A percentile compares a stretch with the other conserved stretches of the same genome.
Evolutionary conservation across 2,888 invertebrate genomes (phyloP).

Genomic region (Subacronicta megacephala): DNA sequence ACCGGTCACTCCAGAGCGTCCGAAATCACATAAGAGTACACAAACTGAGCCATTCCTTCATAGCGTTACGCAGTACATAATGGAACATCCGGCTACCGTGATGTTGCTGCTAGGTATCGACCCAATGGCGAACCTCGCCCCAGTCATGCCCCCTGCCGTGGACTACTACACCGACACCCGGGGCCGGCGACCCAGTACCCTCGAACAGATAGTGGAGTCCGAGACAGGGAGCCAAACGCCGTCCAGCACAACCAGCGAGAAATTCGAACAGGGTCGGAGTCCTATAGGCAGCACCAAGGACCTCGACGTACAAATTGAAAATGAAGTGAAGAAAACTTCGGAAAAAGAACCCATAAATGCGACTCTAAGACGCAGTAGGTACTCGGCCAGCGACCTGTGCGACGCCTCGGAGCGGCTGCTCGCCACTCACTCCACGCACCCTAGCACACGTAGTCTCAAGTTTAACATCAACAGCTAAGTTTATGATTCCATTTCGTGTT

Average conservation of each 20-base stretch:
- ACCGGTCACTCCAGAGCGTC: constrained; percentile 79
- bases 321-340: constrained; percentile 68
- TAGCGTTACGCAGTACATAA: constrained; percentile 91
- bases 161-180: constrained; percentile 82
- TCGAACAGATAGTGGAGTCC: constrained; percentile 85
- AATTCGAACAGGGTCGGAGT: constrained; percentile 72
- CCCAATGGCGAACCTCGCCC: constrained; percentile 85
- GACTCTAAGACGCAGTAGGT: constrained; percentile 88
- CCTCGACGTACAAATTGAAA: constrained; percentile 72
- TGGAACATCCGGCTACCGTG: constrained; percentile 93
- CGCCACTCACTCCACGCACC: constrained; percentile 87
- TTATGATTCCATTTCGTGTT: constrained; percentile 73
- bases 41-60: constrained; percentile 91
- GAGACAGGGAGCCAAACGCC: constrained; percentile 84
- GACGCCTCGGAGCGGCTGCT: constrained; percentile 89
- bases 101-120: constrained; percentile 93
- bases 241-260: constrained; percentile 81
- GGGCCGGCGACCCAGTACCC: constrained; percentile 77
- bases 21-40: constrained; percentile 83
- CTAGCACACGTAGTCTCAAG: constrained; percentile 91
- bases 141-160: constrained; percentile 79
- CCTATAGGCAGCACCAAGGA: constrained; percentile 77
- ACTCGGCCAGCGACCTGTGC: constrained; percentile 92
- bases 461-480: constrained; percentile 86
- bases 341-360: constrained; percentile 74